Evolutionary conservation across 2,797 vertebrate genomes (phyloP).

Genomic region (Momotus momota): DNA sequence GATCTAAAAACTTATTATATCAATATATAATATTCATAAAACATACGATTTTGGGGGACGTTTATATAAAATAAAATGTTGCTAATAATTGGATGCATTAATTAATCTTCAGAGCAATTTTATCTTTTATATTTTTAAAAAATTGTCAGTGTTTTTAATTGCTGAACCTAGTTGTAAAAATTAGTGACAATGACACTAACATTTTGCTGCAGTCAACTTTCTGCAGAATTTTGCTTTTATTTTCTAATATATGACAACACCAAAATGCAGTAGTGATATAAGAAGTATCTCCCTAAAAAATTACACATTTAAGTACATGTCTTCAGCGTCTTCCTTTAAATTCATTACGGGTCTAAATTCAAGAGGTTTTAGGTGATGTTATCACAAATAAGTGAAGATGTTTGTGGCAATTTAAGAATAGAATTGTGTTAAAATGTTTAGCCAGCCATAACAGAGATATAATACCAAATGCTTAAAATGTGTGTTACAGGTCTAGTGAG

Average conservation of each 20-base stretch:
- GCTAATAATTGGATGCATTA: not conserved
- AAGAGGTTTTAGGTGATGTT: not conserved
- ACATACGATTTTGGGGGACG: too few relatives aligned
- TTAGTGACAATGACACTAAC: not conserved
- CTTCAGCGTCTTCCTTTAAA: accelerated
- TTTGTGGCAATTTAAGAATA: not conserved
- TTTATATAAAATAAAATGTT: not conserved
- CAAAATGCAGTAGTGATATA: accelerated
- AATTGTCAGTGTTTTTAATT: not conserved
- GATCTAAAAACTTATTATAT: not conserved
- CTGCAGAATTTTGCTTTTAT: not conserved
- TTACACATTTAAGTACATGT: not conserved
- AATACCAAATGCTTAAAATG: not conserved
- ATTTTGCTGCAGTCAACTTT: not conserved
- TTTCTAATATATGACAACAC: not conserved
- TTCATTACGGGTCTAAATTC: not conserved
- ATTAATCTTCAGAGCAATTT: not conserved
- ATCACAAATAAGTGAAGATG: not conserved
- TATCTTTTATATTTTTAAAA: not conserved
- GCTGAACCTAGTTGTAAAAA: not conserved
- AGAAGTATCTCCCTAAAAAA: not conserved
- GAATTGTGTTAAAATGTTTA: not conserved
- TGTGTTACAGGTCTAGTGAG: not conserved
- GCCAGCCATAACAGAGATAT: not conserved
- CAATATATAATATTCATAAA: not conserved